A percentile compares a stretch with the other conserved stretches of the same genome.
phyloP scores from a whole-genome alignment of 2,113 vertebrate genomes.

The Rhinoderma darwinii region DNA sequence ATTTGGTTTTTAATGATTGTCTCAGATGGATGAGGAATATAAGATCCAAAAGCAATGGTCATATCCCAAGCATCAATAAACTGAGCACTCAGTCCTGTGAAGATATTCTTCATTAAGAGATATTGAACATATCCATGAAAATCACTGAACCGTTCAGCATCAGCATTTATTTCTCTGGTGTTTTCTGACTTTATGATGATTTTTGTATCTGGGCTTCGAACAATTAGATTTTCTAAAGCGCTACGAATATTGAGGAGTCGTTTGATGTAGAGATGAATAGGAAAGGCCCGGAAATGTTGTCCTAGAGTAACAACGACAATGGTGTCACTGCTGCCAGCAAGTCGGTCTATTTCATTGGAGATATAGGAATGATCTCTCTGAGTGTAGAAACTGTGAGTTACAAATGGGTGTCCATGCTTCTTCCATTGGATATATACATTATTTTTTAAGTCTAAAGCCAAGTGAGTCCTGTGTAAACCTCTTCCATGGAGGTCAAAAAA shows the following conservation, averaged over 20 bases:
- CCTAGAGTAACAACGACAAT: constrained; percentile 56
- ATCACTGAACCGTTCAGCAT: constrained; percentile 39
- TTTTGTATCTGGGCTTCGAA: constrained; percentile 46
- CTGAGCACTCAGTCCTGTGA: constrained; percentile 17
- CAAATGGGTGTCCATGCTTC: constrained; percentile 61
- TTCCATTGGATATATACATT: constrained; percentile 64
- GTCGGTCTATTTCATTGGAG: constrained; percentile 57
- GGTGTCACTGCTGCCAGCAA: constrained; percentile 47
- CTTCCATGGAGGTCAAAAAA: constrained; percentile 57
- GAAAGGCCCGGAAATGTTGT: constrained; percentile 55
- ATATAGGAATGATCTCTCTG: constrained; percentile 60
- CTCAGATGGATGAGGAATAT: constrained; percentile 9
- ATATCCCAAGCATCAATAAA: constrained; percentile 56
- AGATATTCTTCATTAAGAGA: constrained; percentile 18
- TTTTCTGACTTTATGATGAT: constrained; percentile 59
- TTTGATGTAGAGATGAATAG: constrained; percentile 37
- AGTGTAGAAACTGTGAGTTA: not conserved
- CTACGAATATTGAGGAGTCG: constrained; percentile 50
- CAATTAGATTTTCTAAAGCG: constrained; percentile 38
- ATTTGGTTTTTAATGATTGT: constrained; percentile 42
- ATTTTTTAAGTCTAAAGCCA: constrained; percentile 59
- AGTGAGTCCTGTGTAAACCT: constrained; percentile 49
- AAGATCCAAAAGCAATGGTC: constrained; percentile 8
- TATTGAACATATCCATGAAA: constrained; percentile 54
- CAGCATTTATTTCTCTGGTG: constrained; percentile 38